Evolutionary conservation across 2,888 invertebrate genomes (phyloP).

Genomic region (Gymnosoma rotundatum): DNA sequence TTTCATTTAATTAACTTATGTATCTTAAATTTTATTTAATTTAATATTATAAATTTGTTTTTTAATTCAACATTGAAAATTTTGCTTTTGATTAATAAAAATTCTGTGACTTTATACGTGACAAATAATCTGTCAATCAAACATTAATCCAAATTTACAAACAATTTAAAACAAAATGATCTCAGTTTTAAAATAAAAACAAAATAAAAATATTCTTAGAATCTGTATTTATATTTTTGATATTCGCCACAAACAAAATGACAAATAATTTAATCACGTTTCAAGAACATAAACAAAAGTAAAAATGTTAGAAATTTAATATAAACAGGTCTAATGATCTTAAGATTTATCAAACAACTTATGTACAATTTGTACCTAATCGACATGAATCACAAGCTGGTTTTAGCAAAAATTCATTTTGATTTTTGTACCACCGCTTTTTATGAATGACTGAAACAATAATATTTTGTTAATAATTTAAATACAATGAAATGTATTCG

Average conservation of each 20-base stretch:
- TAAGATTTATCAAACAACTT: slow-evolving; percentile 5
- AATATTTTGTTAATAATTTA: neutral
- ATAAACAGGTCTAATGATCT: slow-evolving; percentile 21
- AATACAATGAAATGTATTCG: neutral
- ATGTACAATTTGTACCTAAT: neutral
- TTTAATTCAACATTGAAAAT: neutral
- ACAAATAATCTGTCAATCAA: slow-evolving; percentile 5
- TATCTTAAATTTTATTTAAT: too few relatives aligned
- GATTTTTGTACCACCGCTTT: neutral
- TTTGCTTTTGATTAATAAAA: neutral
- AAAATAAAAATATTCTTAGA: slow-evolving; percentile 10
- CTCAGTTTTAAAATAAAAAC: slow-evolving; percentile 5
- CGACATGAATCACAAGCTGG: slow-evolving; percentile 44
- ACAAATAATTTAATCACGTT: slow-evolving; percentile 20
- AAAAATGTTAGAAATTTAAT: neutral
- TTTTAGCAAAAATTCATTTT: neutral
- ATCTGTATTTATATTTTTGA: neutral
- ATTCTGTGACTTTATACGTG: neutral
- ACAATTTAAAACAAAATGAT: slow-evolving; percentile 20
- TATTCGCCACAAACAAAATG: neutral
- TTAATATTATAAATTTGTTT: too few relatives aligned
- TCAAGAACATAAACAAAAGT: neutral
- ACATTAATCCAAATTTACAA: neutral
- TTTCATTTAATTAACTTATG: too few relatives aligned
- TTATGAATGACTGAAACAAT: slow-evolving; percentile 8